Percentiles rank a stretch among this genome's conserved stretches.
Evolutionary conservation across 2,113 vertebrate genomes (phyloP).

Genomic region (Eulemur macaco): DNA sequence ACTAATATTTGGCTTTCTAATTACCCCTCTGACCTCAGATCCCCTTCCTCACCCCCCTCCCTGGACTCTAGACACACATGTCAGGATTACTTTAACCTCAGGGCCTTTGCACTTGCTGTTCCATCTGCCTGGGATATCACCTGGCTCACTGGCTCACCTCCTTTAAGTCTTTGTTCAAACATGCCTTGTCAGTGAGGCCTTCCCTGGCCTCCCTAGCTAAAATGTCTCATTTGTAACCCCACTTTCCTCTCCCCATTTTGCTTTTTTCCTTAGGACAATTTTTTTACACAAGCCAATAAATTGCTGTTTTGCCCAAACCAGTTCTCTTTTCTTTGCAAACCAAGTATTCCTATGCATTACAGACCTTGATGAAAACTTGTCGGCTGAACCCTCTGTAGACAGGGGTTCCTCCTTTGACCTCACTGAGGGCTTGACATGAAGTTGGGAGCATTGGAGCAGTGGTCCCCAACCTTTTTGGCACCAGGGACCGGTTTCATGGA

Average conservation of each 20-base stretch:
- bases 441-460: neutral
- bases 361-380: neutral
- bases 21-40: neutral
- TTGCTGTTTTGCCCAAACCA: neutral
- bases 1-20: neutral
- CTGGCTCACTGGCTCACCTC: neutral
- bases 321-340: neutral
- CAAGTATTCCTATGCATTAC: neutral
- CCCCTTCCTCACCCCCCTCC: neutral
- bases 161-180: neutral
- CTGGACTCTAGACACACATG: neutral
- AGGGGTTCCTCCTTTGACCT: neutral
- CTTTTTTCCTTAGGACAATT: neutral
- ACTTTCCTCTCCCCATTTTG: neutral
- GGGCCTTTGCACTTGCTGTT: neutral
- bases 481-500: no score
- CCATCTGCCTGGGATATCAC: neutral
- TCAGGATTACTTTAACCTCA: no score
- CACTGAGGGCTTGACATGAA: neutral
- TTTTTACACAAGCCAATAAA: neutral
- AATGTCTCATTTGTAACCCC: neutral
- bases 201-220: neutral
- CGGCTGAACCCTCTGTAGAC: neutral
- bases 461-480: no score
- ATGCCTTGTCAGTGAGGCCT: neutral